A percentile compares a stretch with the other conserved stretches of the same genome.
Evolutionary conservation across 2,888 invertebrate genomes (phyloP).

Genomic region (Caenorhabditis japonica): DNA sequence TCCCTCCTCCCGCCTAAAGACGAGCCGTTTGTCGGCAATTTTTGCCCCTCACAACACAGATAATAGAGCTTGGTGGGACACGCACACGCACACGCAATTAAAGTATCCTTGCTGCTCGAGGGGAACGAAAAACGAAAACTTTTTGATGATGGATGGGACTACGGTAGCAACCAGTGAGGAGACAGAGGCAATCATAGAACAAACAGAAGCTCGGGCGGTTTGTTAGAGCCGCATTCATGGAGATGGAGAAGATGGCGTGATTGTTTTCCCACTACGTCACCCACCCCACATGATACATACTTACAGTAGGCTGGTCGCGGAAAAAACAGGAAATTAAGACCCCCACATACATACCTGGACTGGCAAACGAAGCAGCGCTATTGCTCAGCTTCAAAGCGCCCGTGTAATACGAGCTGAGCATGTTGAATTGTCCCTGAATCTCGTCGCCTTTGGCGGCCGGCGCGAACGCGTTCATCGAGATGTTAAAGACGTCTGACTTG

Average conservation of each 20-base stretch:
- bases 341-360: conserved; percentile 46
- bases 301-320: no score
- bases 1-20: conserved; percentile 9
- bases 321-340: no score
- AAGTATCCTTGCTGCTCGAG: conserved; percentile 37
- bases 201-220: conserved; percentile 37
- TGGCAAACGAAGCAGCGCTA: conserved; percentile 28
- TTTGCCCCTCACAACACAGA: background rate
- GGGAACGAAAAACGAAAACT: conserved; percentile 11
- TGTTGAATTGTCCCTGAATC: conserved; percentile 57
- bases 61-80: conserved; percentile 6
- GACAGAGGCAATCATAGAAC: conserved; percentile 30
- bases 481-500: conserved; percentile 52
- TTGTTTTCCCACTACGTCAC: conserved; percentile 43
- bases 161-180: conserved; percentile 42
- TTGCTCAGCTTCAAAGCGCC: conserved; percentile 51
- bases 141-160: conserved; percentile 54
- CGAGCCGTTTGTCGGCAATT: conserved; percentile 13
- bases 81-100: conserved; percentile 46
- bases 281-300: conserved; percentile 34
- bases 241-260: no score
- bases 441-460: conserved; percentile 45
- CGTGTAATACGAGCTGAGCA: conserved; percentile 56
- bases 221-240: conserved; percentile 50
- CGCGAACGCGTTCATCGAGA: conserved; percentile 52